These are phyloP conservation scores for Trichonephila inaurata DNA, from an alignment of 1,140 invertebrate genomes.

Conservation along the genomic window DNA sequence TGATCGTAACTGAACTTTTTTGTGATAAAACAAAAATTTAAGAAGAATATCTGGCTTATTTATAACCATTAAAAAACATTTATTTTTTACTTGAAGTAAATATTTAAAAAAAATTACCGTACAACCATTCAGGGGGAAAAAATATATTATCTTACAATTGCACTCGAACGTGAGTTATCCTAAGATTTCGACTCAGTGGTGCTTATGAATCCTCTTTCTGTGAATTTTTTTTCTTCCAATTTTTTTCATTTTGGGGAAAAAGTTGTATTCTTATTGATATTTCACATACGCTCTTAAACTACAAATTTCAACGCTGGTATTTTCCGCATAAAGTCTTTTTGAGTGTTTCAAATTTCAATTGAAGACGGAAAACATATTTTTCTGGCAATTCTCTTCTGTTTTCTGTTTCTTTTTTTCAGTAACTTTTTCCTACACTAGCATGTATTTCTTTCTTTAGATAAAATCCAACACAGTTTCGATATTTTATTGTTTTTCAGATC, in stretches of 20 bases:
- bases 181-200: constrained; percentile 2
- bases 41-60: too few species aligned
- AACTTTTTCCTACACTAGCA: not conserved
- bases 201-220: constrained; percentile 9
- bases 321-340: constrained; percentile 30
- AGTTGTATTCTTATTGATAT: not conserved
- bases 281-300: not conserved
- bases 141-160: not conserved
- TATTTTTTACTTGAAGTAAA: not conserved
- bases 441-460: not conserved
- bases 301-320: constrained; percentile 21
- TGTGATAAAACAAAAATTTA: too few species aligned
- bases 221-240: not conserved
- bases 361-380: constrained; percentile 20
- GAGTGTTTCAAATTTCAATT: constrained; percentile 9
- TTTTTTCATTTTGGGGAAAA: not conserved
- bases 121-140: not conserved
- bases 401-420: not conserved
- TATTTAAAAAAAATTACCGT: not conserved
- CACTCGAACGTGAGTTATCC: constrained; percentile 33
- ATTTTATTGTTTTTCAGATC: too few species aligned
- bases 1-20: too few species aligned
- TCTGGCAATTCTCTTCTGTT: not conserved
- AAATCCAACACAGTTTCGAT: not conserved
- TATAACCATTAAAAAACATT: too few species aligned